Conservation (phyloP, 1,140 invertebrate genomes). For the Octopus bimaculoides region DNA sequence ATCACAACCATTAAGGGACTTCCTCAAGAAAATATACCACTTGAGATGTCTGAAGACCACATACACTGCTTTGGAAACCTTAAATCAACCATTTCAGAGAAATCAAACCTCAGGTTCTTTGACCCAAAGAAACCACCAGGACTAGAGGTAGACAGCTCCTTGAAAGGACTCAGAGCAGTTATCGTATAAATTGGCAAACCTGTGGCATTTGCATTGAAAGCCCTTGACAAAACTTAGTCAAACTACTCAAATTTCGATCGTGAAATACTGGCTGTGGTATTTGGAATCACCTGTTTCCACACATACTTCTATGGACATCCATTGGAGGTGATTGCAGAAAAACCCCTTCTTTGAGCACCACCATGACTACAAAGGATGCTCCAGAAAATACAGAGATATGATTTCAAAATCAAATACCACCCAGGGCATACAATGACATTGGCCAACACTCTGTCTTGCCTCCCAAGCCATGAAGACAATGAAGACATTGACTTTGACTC, state of each 20-base stretch:
- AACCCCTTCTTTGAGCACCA: slow-evolving; percentile 22
- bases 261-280: slow-evolving; percentile 61
- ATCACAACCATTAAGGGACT: slow-evolving; percentile 12
- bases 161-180: slow-evolving; percentile 53
- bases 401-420: slow-evolving; percentile 33
- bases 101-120: slow-evolving; percentile 20
- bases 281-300: slow-evolving; percentile 59
- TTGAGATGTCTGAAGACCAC: slow-evolving; percentile 19
- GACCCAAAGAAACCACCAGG: no score
- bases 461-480: background rate
- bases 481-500: background rate
- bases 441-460: slow-evolving; percentile 27
- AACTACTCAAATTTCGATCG: slow-evolving; percentile 59
- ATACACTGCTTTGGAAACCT: slow-evolving; percentile 19
- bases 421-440: slow-evolving; percentile 28
- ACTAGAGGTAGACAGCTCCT: slow-evolving; percentile 32
- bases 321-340: slow-evolving; percentile 28
- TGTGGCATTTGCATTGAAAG: slow-evolving; percentile 56
- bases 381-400: slow-evolving; percentile 13
- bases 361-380: slow-evolving; percentile 31
- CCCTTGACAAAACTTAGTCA: slow-evolving; percentile 51
- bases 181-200: slow-evolving; percentile 56
- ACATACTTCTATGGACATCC: slow-evolving; percentile 54
- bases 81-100: slow-evolving; percentile 14
- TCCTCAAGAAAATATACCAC: slow-evolving; percentile 7